These are phyloP conservation scores for Typhlomys cinereus DNA, from an alignment of 2,113 vertebrate genomes.

Conservation along the genomic window DNA sequence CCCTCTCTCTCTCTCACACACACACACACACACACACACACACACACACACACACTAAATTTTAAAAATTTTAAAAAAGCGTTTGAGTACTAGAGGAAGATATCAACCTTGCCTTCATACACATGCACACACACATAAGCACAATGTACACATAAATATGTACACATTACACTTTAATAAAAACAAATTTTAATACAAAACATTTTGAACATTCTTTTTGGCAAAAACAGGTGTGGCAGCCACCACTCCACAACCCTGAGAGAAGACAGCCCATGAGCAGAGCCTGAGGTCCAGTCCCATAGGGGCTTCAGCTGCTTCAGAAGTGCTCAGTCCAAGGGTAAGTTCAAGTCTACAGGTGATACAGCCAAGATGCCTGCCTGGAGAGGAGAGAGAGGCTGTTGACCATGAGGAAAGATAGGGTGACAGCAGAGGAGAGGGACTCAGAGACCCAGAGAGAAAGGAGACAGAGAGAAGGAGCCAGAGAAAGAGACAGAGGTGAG, in stretches of 20 bases:
- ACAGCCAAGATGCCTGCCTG: constrained; percentile 71
- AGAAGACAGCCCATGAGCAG: not conserved
- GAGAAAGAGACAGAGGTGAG: not conserved
- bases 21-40: no score
- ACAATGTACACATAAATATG: no score
- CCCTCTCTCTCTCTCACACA: not conserved
- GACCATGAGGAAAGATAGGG: no score
- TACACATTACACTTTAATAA: no score
- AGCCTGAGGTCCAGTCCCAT: not conserved
- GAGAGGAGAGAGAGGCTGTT: not conserved
- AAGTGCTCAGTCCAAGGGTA: constrained; percentile 74
- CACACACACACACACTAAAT: not conserved
- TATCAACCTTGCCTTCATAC: no score
- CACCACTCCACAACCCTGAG: constrained; percentile 45
- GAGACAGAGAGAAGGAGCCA: not conserved
- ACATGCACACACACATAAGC: no score
- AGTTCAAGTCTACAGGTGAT: constrained; percentile 76
- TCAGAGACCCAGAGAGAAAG: not conserved
- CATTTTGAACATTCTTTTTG: constrained; percentile 47
- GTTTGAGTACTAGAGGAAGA: no score
- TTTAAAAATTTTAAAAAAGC: no score
- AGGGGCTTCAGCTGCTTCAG: constrained; percentile 23
- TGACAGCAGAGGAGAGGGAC: not conserved
- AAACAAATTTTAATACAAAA: constrained; percentile 57
- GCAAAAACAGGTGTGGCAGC: constrained; percentile 17